Base-by-base conservation (phyloP, 2,113 vertebrate species). In the Cephalopholis sonnerati region DNA sequence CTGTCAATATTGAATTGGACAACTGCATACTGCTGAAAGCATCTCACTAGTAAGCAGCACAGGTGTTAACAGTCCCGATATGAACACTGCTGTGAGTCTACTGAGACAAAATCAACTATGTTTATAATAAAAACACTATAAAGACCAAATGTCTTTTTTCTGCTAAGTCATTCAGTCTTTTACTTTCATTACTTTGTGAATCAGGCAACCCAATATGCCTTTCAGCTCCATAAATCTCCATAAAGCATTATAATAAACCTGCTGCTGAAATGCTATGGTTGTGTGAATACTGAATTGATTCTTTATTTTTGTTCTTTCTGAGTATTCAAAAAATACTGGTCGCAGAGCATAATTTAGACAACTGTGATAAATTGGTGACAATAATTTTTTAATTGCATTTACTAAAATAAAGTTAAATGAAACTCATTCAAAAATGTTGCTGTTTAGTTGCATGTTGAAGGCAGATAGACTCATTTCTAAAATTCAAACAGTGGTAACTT, bases 1-100 rank as follows among this genome's bases (percentile, higher is more conserved):
- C 67, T 78, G 59, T 62, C 72, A 79, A 39, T 76, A 93, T 91
- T 91, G 79, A 89, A 87, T 55, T 77, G 75, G 84, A 86, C 82
- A 86, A 84, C 74, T 91, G 82, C 39, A 82, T 62, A 76, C 77
- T 73, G 51, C 59, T 66, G 44, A 46, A 78, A 69, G 67, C 59
- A 53, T 51, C 57, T 67, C 46, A 64, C 8, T 61, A 68, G 22
- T 62, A 46, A 79, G 12, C 44, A 75, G 41, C 61, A 69, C 32
- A 83, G 81, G n/a, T 81, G 61, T 10, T 53, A 66, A 80, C 24
- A 53, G 9, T 5, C 7, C 50, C 46, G 58, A 25, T 3, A 48
- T 22, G 57, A 72, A 36, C 17, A 15, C 54, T n/a, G 27, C 39
- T 58, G 15, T 32, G 13, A 24, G 13, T 44, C 24, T 8, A 53